These are phyloP conservation scores for Hormaphis cornu DNA, from an alignment of 1,140 invertebrate species.

Conservation along the genomic window DNA sequence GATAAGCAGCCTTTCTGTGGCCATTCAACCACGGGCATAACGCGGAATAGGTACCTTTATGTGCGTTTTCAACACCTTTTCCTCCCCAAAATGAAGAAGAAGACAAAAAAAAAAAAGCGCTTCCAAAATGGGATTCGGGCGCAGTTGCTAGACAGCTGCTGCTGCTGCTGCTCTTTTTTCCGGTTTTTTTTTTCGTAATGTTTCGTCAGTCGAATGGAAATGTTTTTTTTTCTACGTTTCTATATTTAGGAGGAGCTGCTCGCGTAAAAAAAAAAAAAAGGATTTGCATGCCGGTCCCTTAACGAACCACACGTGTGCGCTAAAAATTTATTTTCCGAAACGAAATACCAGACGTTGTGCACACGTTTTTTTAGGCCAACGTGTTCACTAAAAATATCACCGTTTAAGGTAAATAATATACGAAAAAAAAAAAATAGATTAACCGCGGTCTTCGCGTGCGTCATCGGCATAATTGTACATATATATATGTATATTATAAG, in stretches of 20 bases:
- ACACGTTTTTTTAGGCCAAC: slow-evolving; percentile 12
- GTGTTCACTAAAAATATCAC: slow-evolving; percentile 23
- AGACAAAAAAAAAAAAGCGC: neutral
- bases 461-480: neutral
- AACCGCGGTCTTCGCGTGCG: neutral
- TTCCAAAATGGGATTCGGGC: slow-evolving; percentile 14
- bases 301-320: slow-evolving; percentile 29
- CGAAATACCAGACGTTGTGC: slow-evolving; percentile 29
- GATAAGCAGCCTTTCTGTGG: slow-evolving; percentile 21
- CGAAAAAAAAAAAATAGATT: slow-evolving; percentile 3
- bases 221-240: slow-evolving; percentile 30
- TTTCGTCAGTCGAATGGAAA: slow-evolving; percentile 26
- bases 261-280: slow-evolving; percentile 32
- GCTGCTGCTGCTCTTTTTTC: neutral
- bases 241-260: slow-evolving; percentile 27
- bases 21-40: neutral
- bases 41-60: slow-evolving; percentile 5
- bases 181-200: no score
- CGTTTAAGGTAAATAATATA: slow-evolving; percentile 25
- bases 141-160: slow-evolving; percentile 29
- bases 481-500: neutral
- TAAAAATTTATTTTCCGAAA: slow-evolving; percentile 32
- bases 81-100: neutral
- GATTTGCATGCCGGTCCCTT: slow-evolving; percentile 32
- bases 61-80: slow-evolving; percentile 31